Evolutionary conservation across 2,888 invertebrate genomes (phyloP), one percentile per base, ranked within the genome.

Genomic region (Apodemia zela): DNA sequence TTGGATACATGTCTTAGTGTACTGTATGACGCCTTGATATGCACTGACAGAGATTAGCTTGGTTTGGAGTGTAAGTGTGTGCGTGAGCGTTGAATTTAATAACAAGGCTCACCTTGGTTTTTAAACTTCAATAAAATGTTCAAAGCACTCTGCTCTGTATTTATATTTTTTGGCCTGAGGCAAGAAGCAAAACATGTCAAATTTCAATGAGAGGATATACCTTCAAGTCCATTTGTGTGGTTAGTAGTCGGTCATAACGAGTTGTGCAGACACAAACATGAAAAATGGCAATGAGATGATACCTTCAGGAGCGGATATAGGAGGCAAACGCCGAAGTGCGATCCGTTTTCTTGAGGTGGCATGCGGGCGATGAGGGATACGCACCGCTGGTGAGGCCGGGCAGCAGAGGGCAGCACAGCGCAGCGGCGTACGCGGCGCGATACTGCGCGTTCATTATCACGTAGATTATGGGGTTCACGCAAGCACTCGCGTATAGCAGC

Each of bases 381-480:
- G 89, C 94, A 85, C 93, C 93, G 85, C 94, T 94, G 77, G 94
- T 93, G 75, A 93, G 86, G 70, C 93, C 94, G 38, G 93, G 87
- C 58, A 93, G 88, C 57, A 93, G 83, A 45, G 93, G 89, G 79
- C 95, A 96, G 82, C 95, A 94, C 66, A 97, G 92, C 7, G 97
- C 95, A 0, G 95, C 95, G 70, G 95, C 95, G 89, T 98, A 98
- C 61, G 98, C 98, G 74, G 97, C 96, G 69, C 98, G 93, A 85
- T 98, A 98, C 81, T 97, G 98, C 79, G 97, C 97, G 87, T 98
- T 98, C 97, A 98, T 98, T 73, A 97, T 97, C 67, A 98, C 98
- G 89, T 98, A 98, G 84, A 98, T 97, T 72, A 98, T 96, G 2
- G 98, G 98, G 87, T 98, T 98, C 69, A 97, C 96, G 89, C 98